A percentile compares a stretch with the other conserved stretches of the same genome.
These are phyloP conservation scores for Agrilus planipennis DNA, from an alignment of 1,140 invertebrate species.

Conservation along the genomic window DNA sequence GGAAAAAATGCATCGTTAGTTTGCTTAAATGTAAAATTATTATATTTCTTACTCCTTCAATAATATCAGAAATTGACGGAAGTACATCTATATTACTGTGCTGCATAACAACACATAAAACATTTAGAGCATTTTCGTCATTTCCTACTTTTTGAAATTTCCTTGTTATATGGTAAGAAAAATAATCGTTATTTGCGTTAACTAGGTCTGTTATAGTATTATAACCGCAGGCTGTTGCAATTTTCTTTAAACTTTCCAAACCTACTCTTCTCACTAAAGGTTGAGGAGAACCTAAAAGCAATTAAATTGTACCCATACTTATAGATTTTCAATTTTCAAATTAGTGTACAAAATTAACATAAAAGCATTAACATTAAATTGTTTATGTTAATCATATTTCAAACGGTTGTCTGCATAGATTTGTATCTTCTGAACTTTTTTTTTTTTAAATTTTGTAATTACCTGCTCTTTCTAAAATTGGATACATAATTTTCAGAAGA, in stretches of 20 bases:
- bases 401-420: constrained; percentile 1
- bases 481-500: constrained; percentile 50
- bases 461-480: constrained; percentile 55
- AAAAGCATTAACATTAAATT: constrained; percentile 1
- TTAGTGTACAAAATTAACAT: neutral
- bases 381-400: constrained; percentile 13
- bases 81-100: constrained; percentile 47
- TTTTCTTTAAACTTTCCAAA: constrained; percentile 38
- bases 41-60: constrained; percentile 41
- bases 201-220: constrained; percentile 41
- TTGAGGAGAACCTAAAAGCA: constrained; percentile 42
- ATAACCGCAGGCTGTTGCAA: constrained; percentile 39
- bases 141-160: constrained; percentile 43
- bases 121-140: constrained; percentile 42
- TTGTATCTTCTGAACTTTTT: constrained; percentile 5
- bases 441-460: constrained; percentile 19
- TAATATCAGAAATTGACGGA: constrained; percentile 46
- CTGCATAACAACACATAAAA: constrained; percentile 50
- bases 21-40: constrained; percentile 2
- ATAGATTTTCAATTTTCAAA: too few relatives aligned
- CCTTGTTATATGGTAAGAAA: constrained; percentile 49
- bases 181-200: constrained; percentile 50
- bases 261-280: constrained; percentile 42
- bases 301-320: constrained; percentile 5
- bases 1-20: constrained; percentile 9